These are phyloP conservation scores for Charanyca ferruginea DNA, from an alignment of 2,888 invertebrate genomes.

Conservation along the genomic window DNA sequence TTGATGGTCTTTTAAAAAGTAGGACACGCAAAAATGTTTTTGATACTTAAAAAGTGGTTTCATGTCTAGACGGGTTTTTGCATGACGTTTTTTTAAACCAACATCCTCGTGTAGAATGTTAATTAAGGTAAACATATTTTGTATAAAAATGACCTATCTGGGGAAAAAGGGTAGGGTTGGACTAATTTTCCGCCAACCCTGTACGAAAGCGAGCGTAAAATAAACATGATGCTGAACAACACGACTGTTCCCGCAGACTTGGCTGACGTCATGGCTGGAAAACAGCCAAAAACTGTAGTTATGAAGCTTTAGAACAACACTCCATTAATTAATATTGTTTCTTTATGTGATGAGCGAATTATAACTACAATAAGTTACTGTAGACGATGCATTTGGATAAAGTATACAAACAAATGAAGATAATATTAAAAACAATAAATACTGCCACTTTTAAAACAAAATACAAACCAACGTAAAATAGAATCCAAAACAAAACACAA, in stretches of 20 bases:
- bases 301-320: conserved; percentile 5
- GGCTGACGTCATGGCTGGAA: conserved; percentile 33
- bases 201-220: conserved; percentile 31
- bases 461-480: too few relatives aligned
- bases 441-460: too few relatives aligned
- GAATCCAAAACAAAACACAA: too few relatives aligned
- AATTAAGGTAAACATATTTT: conserved; percentile 43
- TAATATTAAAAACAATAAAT: neutral
- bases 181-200: conserved; percentile 26
- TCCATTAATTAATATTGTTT: conserved; percentile 27
- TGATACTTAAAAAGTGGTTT: neutral
- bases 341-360: conserved; percentile 3
- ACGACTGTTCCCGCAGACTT: conserved; percentile 29
- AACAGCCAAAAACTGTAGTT: conserved; percentile 38
- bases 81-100: conserved; percentile 2
- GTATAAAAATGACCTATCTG: conserved; percentile 14
- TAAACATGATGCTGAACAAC: conserved; percentile 20
- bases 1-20: neutral
- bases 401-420: neutral
- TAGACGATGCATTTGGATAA: conserved; percentile 4
- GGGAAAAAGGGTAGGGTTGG: conserved; percentile 4
- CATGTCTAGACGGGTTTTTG: conserved; percentile 1
- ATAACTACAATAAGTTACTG: neutral
- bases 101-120: conserved; percentile 25
- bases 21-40: too few relatives aligned